Evolutionary conservation across 2,888 invertebrate species (phyloP).

Genomic region (Phaonia tiefii): DNA sequence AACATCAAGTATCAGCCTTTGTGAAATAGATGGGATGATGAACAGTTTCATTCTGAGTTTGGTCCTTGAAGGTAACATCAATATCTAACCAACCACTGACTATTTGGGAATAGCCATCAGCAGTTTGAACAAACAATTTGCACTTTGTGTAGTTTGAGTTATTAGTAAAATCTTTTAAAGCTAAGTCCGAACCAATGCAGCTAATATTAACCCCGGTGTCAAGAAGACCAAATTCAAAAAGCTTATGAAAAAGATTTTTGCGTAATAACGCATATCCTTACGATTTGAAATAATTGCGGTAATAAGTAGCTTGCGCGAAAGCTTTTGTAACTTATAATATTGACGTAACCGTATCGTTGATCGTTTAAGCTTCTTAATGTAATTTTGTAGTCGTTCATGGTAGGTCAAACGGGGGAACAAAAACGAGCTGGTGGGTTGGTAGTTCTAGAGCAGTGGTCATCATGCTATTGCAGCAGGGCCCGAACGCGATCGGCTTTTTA

Average conservation of each 20-base stretch:
- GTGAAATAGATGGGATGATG: no score
- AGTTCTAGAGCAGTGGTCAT: no score
- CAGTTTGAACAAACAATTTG: constrained; percentile 11
- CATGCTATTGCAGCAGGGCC: neutral
- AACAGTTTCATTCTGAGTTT: neutral
- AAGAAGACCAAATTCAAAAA: constrained; percentile 27
- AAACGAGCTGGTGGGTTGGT: no score
- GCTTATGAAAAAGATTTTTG: constrained; percentile 31
- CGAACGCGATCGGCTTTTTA: neutral
- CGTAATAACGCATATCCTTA: constrained; percentile 26
- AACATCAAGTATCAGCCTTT: constrained; percentile 43
- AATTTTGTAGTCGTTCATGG: constrained; percentile 25
- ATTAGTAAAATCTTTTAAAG: neutral
- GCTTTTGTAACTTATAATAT: constrained; percentile 7
- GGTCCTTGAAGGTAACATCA: constrained; percentile 15
- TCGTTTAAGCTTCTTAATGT: neutral
- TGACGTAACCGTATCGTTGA: neutral
- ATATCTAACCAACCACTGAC: constrained; percentile 37
- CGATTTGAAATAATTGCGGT: constrained; percentile 1
- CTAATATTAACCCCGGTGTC: no score
- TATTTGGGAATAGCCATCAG: constrained; percentile 20
- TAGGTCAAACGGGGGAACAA: constrained; percentile 24
- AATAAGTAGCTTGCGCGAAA: neutral
- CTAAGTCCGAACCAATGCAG: constrained; percentile 20
- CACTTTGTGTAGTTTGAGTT: constrained; percentile 17